Conservation (phyloP, 2,888 invertebrate genomes). For the Pheosia tremula region DNA sequence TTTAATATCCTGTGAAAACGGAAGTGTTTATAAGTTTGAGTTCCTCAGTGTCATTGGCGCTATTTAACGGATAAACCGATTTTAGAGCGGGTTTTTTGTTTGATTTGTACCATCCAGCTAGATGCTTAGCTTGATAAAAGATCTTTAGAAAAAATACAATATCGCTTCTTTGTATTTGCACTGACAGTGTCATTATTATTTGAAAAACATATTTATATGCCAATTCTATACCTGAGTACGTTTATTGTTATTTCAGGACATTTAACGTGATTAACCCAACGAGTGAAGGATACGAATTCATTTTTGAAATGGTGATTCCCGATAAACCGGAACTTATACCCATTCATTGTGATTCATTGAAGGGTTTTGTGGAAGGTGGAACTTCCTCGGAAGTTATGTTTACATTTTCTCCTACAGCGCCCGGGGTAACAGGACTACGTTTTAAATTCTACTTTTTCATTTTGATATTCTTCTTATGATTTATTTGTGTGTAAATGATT, state of each 20-base stretch:
- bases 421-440: constrained; percentile 70
- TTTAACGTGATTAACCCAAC: constrained; percentile 89
- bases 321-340: constrained; percentile 72
- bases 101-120: neutral
- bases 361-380: constrained; percentile 85
- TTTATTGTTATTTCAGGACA: constrained; percentile 64
- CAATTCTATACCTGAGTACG: no score
- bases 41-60: no score
- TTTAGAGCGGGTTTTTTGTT: no score
- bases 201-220: no score
- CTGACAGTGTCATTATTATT: no score
- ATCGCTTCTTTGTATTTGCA: no score
- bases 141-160: no score
- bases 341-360: constrained; percentile 84
- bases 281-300: constrained; percentile 83
- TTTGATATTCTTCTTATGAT: neutral
- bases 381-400: constrained; percentile 85
- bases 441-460: constrained; percentile 5
- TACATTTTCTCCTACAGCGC: constrained; percentile 85
- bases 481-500: no score
- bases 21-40: no score
- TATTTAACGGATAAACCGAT: no score
- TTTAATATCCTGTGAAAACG: no score
- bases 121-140: no score
- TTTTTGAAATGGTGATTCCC: constrained; percentile 81